Evolutionary conservation across 53 echinoderm and acorn worm species (phyloP).

Genomic region (Echinarachnius parma): DNA sequence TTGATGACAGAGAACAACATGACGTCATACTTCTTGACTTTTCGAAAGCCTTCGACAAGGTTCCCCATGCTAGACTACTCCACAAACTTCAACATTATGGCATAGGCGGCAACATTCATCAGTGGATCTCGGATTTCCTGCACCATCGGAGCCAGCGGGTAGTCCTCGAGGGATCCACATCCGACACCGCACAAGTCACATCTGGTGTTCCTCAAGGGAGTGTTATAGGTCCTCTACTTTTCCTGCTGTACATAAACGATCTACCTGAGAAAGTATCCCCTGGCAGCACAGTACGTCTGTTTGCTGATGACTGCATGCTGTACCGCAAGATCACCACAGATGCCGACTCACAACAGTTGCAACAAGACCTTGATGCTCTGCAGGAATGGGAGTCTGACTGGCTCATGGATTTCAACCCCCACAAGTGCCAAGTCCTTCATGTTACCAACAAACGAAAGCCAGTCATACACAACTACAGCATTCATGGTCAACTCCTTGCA

Average conservation of each 20-base stretch:
- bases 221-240: constrained; percentile 42
- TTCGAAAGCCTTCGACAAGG: constrained; percentile 50
- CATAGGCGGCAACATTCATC: constrained; percentile 8
- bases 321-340: constrained; percentile 31
- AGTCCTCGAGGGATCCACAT: constrained; percentile 23
- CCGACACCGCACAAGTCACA: constrained; percentile 16
- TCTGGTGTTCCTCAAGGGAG: constrained; percentile 60
- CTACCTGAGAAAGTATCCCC: constrained; percentile 32
- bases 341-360: constrained; percentile 24
- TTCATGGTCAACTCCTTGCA: constrained; percentile 39
- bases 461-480: background rate
- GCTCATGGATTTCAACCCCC: constrained; percentile 45
- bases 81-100: constrained; percentile 32
- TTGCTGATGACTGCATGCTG: constrained; percentile 59
- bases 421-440: constrained; percentile 50
- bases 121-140: constrained; percentile 39
- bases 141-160: constrained; percentile 29
- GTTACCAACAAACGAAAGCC: constrained; percentile 41
- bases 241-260: constrained; percentile 58
- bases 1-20: constrained; percentile 19
- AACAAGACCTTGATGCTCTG: constrained; percentile 49
- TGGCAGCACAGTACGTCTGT: constrained; percentile 34
- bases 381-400: constrained; percentile 34
- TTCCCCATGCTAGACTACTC: constrained; percentile 39
- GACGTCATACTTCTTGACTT: constrained; percentile 39